Percentiles rank a stretch among this genome's conserved stretches.
Conservation (phyloP, 2,888 invertebrate species). For the Rotaria socialis region DNA sequence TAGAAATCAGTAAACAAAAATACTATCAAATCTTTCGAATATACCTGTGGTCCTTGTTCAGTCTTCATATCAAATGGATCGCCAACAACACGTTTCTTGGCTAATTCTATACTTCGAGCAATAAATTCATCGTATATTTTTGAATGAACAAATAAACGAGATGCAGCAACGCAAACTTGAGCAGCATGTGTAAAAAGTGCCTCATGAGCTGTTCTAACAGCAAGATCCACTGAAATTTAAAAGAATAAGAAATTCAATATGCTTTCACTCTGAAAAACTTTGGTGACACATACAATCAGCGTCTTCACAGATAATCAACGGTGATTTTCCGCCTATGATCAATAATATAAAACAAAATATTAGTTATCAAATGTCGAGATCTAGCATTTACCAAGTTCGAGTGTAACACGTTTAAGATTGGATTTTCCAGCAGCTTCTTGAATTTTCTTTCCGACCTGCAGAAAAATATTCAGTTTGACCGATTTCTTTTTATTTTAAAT, state of each 20-base stretch:
- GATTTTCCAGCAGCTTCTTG: slow-evolving; percentile 75
- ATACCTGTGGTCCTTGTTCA: slow-evolving; percentile 16
- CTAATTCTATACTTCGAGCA: slow-evolving; percentile 69
- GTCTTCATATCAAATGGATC: slow-evolving; percentile 47
- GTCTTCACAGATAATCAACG: slow-evolving; percentile 80
- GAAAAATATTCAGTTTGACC: background rate
- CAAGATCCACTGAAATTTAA: slow-evolving; percentile 64
- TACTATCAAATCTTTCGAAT: too few species aligned
- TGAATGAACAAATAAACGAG: slow-evolving; percentile 81
- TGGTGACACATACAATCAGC: slow-evolving; percentile 49
- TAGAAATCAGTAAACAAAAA: too few species aligned
- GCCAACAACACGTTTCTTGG: slow-evolving; percentile 66
- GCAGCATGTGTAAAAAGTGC: slow-evolving; percentile 88
- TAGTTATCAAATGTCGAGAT: background rate
- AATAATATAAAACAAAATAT: background rate
- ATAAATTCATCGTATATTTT: slow-evolving; percentile 88
- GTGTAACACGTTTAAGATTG: slow-evolving; percentile 77
- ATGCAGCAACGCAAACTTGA: slow-evolving; percentile 75
- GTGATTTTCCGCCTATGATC: slow-evolving; percentile 74
- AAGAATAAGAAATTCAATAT: background rate
- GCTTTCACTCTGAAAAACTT: background rate
- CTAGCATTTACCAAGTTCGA: slow-evolving; percentile 64
- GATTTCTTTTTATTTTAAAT: background rate
- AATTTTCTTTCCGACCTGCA: slow-evolving; percentile 68
- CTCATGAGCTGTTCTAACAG: slow-evolving; percentile 76